These are phyloP conservation scores for Desmophyllum pertusum DNA, from an alignment of 92 coral and sea anemone genomes.

Conservation along the genomic window DNA sequence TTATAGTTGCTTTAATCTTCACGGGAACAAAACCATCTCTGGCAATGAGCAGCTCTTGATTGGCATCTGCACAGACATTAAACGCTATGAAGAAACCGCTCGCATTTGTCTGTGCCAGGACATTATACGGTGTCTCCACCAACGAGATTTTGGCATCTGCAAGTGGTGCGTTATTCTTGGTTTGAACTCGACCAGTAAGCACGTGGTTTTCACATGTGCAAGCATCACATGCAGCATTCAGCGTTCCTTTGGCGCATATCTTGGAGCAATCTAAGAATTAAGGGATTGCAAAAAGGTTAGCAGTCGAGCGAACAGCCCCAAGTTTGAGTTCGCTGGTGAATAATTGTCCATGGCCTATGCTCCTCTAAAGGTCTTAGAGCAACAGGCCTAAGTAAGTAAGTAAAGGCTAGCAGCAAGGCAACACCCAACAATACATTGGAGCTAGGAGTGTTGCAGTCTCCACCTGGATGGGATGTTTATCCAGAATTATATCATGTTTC, in stretches of 20 bases:
- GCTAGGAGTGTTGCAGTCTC: too few relatives aligned
- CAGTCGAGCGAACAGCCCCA: not conserved
- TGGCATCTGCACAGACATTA: constrained; percentile 18
- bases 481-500: too few relatives aligned
- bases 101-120: constrained; percentile 24
- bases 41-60: constrained; percentile 11
- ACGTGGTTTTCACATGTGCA: constrained; percentile 32
- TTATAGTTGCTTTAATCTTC: not conserved
- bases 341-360: too few relatives aligned
- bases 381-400: too few relatives aligned
- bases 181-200: constrained; percentile 33
- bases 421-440: too few relatives aligned
- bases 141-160: constrained; percentile 21
- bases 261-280: constrained; percentile 30
- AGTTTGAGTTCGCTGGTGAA: not conserved
- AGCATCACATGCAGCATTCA: constrained; percentile 31
- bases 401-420: too few relatives aligned
- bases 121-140: constrained; percentile 33
- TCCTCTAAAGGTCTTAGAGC: too few relatives aligned
- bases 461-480: too few relatives aligned
- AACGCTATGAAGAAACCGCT: constrained; percentile 23
- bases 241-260: constrained; percentile 37
- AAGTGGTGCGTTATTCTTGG: not conserved
- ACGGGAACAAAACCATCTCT: constrained; percentile 29
- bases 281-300: not conserved